Evolutionary conservation across 2,888 invertebrate genomes (phyloP).

Genomic region (Agrotis puta): DNA sequence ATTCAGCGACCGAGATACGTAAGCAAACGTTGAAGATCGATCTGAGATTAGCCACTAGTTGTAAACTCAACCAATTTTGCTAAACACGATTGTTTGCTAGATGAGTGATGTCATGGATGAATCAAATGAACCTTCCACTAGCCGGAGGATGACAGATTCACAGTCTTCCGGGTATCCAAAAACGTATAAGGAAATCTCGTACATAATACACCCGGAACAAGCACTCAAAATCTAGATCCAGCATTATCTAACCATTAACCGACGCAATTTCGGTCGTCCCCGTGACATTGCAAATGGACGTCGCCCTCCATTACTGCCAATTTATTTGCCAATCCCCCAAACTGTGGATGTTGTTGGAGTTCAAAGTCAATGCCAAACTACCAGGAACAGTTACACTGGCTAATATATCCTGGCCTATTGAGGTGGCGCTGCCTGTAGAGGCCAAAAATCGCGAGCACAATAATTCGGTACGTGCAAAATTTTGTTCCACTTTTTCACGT

Average conservation of each 20-base stretch:
- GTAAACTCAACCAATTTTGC: no score
- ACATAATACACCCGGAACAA: conserved; percentile 42
- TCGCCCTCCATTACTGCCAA: conserved; percentile 62
- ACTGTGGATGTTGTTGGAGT: conserved; percentile 62
- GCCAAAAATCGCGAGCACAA: background rate
- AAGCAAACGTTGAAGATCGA: no score
- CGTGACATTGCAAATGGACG: conserved; percentile 65
- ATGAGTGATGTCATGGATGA: background rate
- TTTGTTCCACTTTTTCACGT: conserved; percentile 15
- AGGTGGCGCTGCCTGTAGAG: conserved; percentile 3
- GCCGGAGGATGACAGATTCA: background rate
- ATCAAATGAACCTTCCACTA: background rate
- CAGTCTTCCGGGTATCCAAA: conserved; percentile 27
- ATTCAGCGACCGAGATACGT: no score
- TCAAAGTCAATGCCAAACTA: conserved; percentile 73
- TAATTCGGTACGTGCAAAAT: background rate
- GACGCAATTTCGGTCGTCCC: conserved; percentile 41
- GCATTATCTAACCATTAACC: conserved; percentile 45
- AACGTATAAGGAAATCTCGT: conserved; percentile 26
- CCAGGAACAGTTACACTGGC: conserved; percentile 50
- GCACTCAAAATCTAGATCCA: conserved; percentile 36
- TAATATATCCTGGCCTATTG: conserved; percentile 7
- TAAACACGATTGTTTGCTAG: no score
- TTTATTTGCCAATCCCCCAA: conserved; percentile 67
- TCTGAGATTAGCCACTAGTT: no score